A percentile compares a stretch with the other conserved stretches of the same genome.
These are phyloP conservation scores for Thomomys bottae DNA, from an alignment of 2,113 vertebrate genomes.

Conservation along the genomic window DNA sequence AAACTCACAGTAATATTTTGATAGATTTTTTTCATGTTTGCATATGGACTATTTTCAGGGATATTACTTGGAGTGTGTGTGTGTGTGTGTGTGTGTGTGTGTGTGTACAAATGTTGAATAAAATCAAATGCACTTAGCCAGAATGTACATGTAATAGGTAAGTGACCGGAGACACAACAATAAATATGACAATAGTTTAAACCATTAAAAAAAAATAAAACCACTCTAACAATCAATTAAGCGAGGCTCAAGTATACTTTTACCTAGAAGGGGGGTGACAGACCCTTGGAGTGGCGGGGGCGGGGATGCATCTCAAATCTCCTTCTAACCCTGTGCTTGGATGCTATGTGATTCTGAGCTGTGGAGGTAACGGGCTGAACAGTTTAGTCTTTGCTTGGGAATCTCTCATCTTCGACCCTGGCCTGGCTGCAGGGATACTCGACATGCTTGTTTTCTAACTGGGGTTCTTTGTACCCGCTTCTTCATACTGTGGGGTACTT, in stretches of 20 bases:
- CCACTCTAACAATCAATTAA: background rate
- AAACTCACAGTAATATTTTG: background rate
- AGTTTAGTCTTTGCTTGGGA: conserved; percentile 34
- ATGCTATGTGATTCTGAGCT: background rate
- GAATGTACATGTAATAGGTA: background rate
- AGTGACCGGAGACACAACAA: background rate
- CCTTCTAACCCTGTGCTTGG: background rate
- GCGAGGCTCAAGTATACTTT: background rate
- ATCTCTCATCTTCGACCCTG: background rate
- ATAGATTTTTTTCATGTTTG: background rate
- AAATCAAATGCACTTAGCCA: background rate
- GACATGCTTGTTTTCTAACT: conserved; percentile 76
- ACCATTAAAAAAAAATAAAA: background rate
- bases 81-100: too few relatives aligned
- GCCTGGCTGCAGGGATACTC: background rate
- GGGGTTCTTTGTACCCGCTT: conserved; percentile 54
- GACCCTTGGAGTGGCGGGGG: too few relatives aligned
- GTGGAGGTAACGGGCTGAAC: conserved; percentile 28
- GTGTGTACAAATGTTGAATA: background rate
- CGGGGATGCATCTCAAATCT: too few relatives aligned
- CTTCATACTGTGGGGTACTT: conserved; percentile 53
- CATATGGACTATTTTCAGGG: background rate
- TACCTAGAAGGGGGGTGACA: background rate
- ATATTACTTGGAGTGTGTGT: background rate
- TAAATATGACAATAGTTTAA: background rate